These are phyloP conservation scores for Lepeophtheirus salmonis DNA, from an alignment of 1,140 invertebrate species.

Conservation along the genomic window DNA sequence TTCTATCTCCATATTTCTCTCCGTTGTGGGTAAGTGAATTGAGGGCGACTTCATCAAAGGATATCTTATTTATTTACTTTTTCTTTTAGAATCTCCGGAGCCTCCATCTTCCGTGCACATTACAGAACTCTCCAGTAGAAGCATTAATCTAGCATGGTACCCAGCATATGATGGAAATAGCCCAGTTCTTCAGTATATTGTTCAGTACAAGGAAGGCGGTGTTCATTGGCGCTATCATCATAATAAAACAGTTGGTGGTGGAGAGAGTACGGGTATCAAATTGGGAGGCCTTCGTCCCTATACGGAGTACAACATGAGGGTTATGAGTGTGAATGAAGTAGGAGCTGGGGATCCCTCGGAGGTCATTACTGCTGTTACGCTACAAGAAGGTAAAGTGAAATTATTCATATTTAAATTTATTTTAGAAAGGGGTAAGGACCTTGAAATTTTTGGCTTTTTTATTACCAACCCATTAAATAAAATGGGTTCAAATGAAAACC, in stretches of 20 bases:
- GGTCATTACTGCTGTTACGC: not conserved
- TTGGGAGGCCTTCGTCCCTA: not conserved
- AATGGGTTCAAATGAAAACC: too few relatives aligned
- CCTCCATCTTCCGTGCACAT: constrained; percentile 29
- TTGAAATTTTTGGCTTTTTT: too few relatives aligned
- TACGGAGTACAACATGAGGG: not conserved
- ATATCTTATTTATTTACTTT: too few relatives aligned
- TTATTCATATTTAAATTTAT: too few relatives aligned
- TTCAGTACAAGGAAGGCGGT: constrained; percentile 8
- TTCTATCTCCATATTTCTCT: not conserved
- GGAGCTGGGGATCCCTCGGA: not conserved
- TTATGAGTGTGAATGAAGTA: not conserved
- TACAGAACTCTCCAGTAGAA: constrained; percentile 26
- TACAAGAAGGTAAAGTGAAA: not conserved
- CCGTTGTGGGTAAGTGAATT: not conserved
- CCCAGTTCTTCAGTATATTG: constrained; percentile 30
- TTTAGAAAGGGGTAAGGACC: too few relatives aligned
- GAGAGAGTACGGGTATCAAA: not conserved
- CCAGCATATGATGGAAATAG: constrained; percentile 33
- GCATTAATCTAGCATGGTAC: constrained; percentile 28
- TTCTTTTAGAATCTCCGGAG: constrained; percentile 32
- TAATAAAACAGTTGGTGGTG: not conserved
- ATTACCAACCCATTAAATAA: too few relatives aligned
- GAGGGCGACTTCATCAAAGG: not conserved
- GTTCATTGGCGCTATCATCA: not conserved